Evolutionary conservation across 2,797 vertebrate species (phyloP).

Genomic region (Rhabdomys pumilio): DNA sequence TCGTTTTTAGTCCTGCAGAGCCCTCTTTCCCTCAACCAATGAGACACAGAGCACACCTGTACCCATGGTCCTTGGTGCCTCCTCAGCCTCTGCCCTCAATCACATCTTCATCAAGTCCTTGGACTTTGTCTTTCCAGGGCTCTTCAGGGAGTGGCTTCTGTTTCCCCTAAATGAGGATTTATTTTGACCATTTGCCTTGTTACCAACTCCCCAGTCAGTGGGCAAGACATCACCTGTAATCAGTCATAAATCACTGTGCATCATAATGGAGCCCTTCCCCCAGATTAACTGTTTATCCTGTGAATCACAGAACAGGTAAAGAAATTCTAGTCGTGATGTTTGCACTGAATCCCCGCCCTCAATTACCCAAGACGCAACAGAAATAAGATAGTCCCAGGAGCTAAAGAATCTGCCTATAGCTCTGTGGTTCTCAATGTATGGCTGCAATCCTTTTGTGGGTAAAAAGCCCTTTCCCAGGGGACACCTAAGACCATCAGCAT

Average conservation of each 20-base stretch:
- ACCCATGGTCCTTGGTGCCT: fast-evolving
- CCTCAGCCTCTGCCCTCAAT: not conserved
- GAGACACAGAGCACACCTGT: not conserved
- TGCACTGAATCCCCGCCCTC: not conserved
- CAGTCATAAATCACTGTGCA: not conserved
- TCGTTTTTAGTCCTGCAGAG: not conserved
- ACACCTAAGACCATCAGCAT: not conserved
- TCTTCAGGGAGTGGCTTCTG: not conserved
- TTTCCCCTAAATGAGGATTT: not conserved
- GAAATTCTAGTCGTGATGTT: not conserved
- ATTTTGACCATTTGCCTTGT: not conserved
- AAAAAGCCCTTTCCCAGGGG: not conserved
- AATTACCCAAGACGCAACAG: not conserved
- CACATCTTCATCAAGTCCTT: not conserved
- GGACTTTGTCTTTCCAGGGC: not conserved
- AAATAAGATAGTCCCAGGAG: not conserved
- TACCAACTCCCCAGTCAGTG: not conserved
- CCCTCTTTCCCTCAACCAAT: not conserved
- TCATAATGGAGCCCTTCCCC: not conserved
- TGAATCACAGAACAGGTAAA: not conserved
- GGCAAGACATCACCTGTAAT: not conserved
- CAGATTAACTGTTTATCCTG: not conserved
- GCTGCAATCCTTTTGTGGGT: not conserved
- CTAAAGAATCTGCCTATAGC: not conserved
- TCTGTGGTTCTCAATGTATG: too few relatives aligned